Percentiles rank a stretch among this genome's conserved stretches.
Conservation (phyloP, 2,113 vertebrate species). For the Bufo gargarizans region DNA sequence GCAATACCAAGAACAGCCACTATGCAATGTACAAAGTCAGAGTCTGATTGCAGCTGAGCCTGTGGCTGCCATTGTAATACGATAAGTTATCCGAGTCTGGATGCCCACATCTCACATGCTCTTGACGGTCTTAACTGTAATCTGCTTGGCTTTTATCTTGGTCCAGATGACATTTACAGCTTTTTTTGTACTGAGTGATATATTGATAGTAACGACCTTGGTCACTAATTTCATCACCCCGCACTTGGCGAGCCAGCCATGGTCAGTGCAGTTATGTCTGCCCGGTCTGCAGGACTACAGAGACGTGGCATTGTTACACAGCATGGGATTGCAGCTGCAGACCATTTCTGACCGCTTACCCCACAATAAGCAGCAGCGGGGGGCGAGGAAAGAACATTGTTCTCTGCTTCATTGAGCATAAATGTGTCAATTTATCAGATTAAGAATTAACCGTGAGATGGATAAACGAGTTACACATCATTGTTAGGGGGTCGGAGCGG, state of each 20-base stretch:
- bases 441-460: slow-evolving; percentile 7
- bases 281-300: not conserved
- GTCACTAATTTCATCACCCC: slow-evolving; percentile 1
- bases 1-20: too few species aligned
- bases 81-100: not conserved
- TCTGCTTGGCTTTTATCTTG: not conserved
- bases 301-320: not conserved
- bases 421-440: slow-evolving; percentile 20
- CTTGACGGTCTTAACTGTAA: not conserved
- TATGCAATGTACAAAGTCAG: too few species aligned
- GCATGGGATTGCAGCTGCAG: slow-evolving; percentile 20
- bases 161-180: not conserved
- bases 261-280: slow-evolving; percentile 6
- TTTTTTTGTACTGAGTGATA: not conserved
- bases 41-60: not conserved
- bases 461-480: not conserved
- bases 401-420: not conserved
- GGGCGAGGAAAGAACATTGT: slow-evolving; percentile 25
- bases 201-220: slow-evolving; percentile 6
- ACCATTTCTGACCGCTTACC: slow-evolving; percentile 1
- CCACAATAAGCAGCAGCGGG: slow-evolving; percentile 4
- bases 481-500: not conserved
- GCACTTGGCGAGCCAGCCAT: too few species aligned
- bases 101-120: not conserved
- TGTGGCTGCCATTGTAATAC: not conserved